Evolutionary conservation across 1,140 invertebrate species (phyloP), one percentile per base, ranked within the genome.

Genomic region (Portunus trituberculatus): DNA sequence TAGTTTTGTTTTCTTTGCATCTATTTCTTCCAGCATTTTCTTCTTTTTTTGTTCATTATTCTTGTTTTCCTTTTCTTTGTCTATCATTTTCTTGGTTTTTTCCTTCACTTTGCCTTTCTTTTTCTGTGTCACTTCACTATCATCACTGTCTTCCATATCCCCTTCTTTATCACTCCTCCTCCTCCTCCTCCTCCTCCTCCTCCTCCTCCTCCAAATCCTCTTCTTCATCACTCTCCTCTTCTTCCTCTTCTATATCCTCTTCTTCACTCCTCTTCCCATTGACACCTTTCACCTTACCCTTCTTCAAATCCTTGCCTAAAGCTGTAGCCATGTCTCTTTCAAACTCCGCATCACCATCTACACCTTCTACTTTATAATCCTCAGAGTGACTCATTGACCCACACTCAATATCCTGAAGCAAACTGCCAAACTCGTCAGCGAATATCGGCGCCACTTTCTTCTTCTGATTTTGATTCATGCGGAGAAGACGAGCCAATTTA

Each of bases 371-470:
- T 25, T 94, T 91, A 31, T 95, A 95, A 10, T 25, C 82, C 7
- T 92, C 83, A 16, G 52, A 39, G 82, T 92, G 76, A 28, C 20
- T 45, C 94, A 95, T 93, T 12, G 83, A 52, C 0, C 94, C 94
- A 28, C 29, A 32, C 16, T 95, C 94, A 2, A 95, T 95, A 39
- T 95, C 94, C 45, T 87, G 29, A 16, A 95, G 32, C 6, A 95
- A 29, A 84, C 91, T 46, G 14, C 94, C 94, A 92, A 95, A 95
- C 16, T 95, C 94, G 82, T 95, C 91, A 1, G 91, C 83, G 20
- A 95, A 92, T 20, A 95, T 92, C 16, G 94, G 91, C 20, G 91
- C 94, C 10, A 95, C 59, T 76, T 92, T 95, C 32, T 95, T 95
- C 84, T 95, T 83, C 16, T 67, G 48, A 16, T 91, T 52, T 28